These are phyloP conservation scores for Scomber colias DNA, from an alignment of 2,113 vertebrate species.

Conservation along the genomic window DNA sequence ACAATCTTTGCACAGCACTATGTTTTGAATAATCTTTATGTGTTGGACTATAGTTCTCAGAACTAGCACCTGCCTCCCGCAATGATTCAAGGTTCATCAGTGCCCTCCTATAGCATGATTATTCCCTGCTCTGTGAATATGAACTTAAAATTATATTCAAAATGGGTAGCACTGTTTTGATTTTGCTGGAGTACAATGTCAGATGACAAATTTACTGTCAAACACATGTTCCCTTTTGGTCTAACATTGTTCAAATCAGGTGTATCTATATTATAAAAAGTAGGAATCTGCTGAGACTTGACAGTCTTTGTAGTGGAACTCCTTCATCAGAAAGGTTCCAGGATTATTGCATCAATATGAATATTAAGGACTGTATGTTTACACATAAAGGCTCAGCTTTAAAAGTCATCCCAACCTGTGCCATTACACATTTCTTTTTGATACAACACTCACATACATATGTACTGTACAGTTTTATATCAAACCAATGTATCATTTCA, in stretches of 20 bases:
- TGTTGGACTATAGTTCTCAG: conserved; percentile 66
- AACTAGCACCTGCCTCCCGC: conserved; percentile 16
- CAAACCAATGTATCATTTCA: conserved; percentile 34
- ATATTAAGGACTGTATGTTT: conserved; percentile 26
- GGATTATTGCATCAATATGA: neutral
- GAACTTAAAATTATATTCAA: conserved; percentile 19
- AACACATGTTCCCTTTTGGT: conserved; percentile 8
- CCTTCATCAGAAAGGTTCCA: neutral
- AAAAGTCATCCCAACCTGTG: conserved; percentile 29
- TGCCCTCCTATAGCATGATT: neutral
- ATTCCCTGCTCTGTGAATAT: conserved; percentile 11
- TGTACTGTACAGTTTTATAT: conserved; percentile 62
- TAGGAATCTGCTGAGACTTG: neutral
- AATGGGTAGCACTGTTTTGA: conserved; percentile 9
- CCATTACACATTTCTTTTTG: conserved; percentile 15
- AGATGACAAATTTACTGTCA: neutral
- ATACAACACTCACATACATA: conserved; percentile 24
- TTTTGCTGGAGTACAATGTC: neutral
- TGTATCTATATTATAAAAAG: neutral
- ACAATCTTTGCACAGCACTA: conserved; percentile 37
- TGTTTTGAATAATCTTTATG: conserved; percentile 26
- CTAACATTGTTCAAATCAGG: conserved; percentile 22
- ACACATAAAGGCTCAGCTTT: conserved; percentile 20
- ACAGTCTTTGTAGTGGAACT: too few relatives aligned
- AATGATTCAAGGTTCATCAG: conserved; percentile 18